These are phyloP conservation scores for Gryon sp. DNA, from an alignment of 1,140 invertebrate species.

Conservation along the genomic window DNA sequence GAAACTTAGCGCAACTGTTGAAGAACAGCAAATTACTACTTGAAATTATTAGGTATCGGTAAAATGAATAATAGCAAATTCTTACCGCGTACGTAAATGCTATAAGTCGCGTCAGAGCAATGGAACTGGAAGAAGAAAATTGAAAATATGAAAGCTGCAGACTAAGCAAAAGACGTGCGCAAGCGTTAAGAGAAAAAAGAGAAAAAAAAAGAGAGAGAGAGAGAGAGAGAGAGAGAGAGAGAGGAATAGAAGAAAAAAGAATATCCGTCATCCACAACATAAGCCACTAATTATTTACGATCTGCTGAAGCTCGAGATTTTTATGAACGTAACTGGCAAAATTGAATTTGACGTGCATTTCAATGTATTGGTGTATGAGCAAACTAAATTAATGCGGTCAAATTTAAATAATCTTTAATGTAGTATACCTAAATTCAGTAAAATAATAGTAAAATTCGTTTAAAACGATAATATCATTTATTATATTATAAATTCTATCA, in stretches of 20 bases:
- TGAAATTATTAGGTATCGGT: conserved; percentile 56
- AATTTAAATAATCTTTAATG: too few species aligned
- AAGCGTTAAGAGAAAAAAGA: conserved; percentile 21
- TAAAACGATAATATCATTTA: too few species aligned
- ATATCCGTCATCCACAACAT: conserved; percentile 21
- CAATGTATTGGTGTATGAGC: conserved; percentile 3
- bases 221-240: too few species aligned
- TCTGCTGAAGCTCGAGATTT: conserved; percentile 36
- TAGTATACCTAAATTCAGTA: too few species aligned
- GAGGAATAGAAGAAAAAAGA: conserved; percentile 23
- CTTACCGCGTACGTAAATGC: conserved; percentile 43
- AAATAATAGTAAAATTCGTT: too few species aligned
- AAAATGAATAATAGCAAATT: conserved; percentile 55
- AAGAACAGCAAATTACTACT: conserved; percentile 38
- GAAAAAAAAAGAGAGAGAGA: too few species aligned
- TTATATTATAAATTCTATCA: too few species aligned
- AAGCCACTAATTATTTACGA: conserved; percentile 61
- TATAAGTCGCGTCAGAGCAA: conserved; percentile 37
- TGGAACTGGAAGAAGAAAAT: conserved; percentile 26
- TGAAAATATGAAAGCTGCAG: conserved; percentile 56
- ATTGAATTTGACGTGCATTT: conserved; percentile 37
- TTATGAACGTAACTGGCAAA: conserved; percentile 44
- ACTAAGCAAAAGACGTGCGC: conserved; percentile 32
- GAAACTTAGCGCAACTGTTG: conserved; percentile 48
- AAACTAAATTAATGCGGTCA: conserved; percentile 17